These are phyloP conservation scores for Heliornis fulica DNA, from an alignment of 2,113 vertebrate genomes.

Conservation along the genomic window DNA sequence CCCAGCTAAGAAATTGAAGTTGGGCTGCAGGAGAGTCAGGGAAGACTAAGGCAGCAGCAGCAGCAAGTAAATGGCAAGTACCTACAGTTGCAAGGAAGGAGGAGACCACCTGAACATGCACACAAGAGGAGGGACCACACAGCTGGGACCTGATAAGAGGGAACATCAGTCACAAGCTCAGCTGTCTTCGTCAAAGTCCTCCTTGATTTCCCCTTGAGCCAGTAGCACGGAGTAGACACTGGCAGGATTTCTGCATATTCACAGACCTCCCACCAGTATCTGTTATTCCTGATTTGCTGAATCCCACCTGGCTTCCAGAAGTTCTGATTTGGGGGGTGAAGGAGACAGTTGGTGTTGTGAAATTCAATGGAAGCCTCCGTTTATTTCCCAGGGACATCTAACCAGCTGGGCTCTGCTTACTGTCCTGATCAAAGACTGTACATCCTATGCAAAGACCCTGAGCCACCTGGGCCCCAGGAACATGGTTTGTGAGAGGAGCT, in stretches of 20 bases:
- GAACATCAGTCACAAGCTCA: background rate
- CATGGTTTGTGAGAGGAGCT: background rate
- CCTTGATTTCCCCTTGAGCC: background rate
- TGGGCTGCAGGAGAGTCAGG: background rate
- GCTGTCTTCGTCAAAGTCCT: background rate
- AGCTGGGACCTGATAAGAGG: background rate
- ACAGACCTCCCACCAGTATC: background rate
- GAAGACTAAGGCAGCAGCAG: background rate
- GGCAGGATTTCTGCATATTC: background rate
- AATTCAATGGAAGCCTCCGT: background rate
- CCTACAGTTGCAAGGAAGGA: background rate
- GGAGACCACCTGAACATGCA: background rate
- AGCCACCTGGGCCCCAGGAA: background rate
- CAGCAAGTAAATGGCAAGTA: background rate
- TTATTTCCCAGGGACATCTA: background rate
- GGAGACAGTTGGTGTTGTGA: background rate
- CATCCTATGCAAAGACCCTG: background rate
- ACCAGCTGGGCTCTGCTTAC: background rate
- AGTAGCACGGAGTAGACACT: background rate
- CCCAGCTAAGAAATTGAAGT: background rate
- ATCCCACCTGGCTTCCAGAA: background rate
- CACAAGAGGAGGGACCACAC: background rate
- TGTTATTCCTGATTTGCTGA: background rate
- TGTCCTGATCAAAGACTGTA: background rate
- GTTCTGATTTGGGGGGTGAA: background rate